Conservation (phyloP, 1,140 invertebrate genomes). For the Drosophila murphyi region DNA sequence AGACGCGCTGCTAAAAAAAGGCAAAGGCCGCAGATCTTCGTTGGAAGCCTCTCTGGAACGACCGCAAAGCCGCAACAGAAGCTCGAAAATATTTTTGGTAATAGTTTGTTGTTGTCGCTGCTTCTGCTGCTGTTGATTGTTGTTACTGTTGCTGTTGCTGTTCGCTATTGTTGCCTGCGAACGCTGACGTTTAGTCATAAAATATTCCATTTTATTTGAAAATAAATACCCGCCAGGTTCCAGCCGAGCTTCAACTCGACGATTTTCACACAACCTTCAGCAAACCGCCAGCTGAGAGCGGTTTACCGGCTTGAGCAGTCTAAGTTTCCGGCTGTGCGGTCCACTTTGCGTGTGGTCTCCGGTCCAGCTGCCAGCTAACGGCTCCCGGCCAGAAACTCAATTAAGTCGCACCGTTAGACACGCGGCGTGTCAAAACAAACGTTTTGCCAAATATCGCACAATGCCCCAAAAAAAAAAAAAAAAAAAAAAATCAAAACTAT, state of each 20-base stretch:
- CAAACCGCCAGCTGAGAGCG: slow-evolving; percentile 3
- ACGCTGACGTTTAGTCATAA: slow-evolving; percentile 76
- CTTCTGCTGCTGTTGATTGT: background rate
- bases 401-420: slow-evolving; percentile 77
- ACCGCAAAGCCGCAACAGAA: slow-evolving; percentile 80
- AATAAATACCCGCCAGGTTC: slow-evolving; percentile 44
- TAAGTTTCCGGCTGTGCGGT: slow-evolving; percentile 64
- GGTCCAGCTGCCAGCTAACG: slow-evolving; percentile 21
- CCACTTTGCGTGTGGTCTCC: slow-evolving; percentile 67
- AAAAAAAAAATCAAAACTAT: slow-evolving; percentile 1
- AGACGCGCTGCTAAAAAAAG: slow-evolving; percentile 68
- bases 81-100: slow-evolving; percentile 75
- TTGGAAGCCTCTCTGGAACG: slow-evolving; percentile 30
- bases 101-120: slow-evolving; percentile 68
- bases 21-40: slow-evolving; percentile 66
- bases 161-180: slow-evolving; percentile 54
- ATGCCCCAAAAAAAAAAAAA: slow-evolving; percentile 9
- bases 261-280: slow-evolving; percentile 74
- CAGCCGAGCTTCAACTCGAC: slow-evolving; percentile 15
- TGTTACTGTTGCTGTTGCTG: slow-evolving; percentile 37
- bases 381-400: slow-evolving; percentile 67
- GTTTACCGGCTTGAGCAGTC: slow-evolving; percentile 9
- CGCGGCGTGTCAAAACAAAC: slow-evolving; percentile 80
- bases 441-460: slow-evolving; percentile 51
- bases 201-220: slow-evolving; percentile 81